Evolutionary conservation across 2,113 vertebrate species (phyloP).

Genomic region (Bubalus kerabau): DNA sequence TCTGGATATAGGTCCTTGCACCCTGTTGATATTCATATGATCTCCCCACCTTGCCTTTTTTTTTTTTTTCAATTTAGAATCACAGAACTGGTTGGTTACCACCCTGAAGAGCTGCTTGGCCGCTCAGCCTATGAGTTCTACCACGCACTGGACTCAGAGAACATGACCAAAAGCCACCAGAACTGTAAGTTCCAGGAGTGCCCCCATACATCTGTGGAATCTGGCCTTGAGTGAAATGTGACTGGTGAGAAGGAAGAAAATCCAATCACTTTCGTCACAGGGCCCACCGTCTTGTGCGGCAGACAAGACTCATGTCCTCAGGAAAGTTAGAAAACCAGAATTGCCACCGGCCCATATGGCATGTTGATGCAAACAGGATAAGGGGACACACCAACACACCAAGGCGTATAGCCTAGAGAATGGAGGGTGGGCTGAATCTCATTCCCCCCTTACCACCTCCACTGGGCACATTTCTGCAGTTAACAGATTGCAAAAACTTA

Average conservation of each 20-base stretch:
- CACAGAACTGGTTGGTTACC: conserved; percentile 89
- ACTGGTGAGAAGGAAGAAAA: neutral
- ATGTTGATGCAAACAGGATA: neutral
- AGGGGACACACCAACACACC: neutral
- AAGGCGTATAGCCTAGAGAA: neutral
- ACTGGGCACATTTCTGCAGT: neutral
- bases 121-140: conserved; percentile 93
- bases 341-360: neutral
- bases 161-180: conserved; percentile 90
- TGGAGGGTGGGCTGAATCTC: neutral
- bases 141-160: conserved; percentile 89
- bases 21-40: too few species aligned
- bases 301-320: neutral
- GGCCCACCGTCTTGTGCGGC: neutral
- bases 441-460: neutral
- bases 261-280: neutral
- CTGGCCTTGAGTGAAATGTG: neutral
- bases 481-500: neutral
- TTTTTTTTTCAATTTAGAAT: conserved; percentile 81
- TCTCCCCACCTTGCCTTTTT: neutral
- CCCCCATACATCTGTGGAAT: neutral
- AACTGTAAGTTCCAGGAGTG: conserved; percentile 84
- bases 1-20: neutral
- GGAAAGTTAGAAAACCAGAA: neutral
- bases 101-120: conserved; percentile 89